Percentiles rank a stretch among this genome's conserved stretches.
Conservation (phyloP, 1,140 invertebrate genomes). For the Drosophila parabipectinata region DNA sequence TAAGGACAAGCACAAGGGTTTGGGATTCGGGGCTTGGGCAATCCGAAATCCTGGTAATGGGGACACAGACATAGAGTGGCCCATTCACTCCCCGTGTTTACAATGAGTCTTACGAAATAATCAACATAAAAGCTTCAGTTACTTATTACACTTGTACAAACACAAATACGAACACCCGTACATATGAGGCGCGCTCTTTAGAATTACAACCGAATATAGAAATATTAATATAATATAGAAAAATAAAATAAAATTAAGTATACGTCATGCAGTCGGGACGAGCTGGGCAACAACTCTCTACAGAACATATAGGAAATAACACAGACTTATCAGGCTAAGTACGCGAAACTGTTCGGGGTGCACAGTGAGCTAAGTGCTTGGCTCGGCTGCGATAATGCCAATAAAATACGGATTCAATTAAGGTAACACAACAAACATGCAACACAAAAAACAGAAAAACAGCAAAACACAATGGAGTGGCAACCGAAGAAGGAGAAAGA, state of each 20-base stretch:
- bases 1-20: slow-evolving; percentile 11
- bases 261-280: slow-evolving; percentile 39
- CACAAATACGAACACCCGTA: slow-evolving; percentile 12
- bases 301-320: background rate
- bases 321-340: slow-evolving; percentile 9
- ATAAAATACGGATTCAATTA: slow-evolving; percentile 78
- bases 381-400: slow-evolving; percentile 64
- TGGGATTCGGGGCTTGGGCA: background rate
- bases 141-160: slow-evolving; percentile 65
- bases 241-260: slow-evolving; percentile 34
- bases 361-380: slow-evolving; percentile 54
- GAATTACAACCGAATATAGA: slow-evolving; percentile 32
- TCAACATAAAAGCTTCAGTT: slow-evolving; percentile 80
- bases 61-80: slow-evolving; percentile 25
- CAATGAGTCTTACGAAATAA: slow-evolving; percentile 73
- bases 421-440: slow-evolving; percentile 48
- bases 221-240: slow-evolving; percentile 3
- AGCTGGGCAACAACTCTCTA: slow-evolving; percentile 1
- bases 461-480: slow-evolving; percentile 33
- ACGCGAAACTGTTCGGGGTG: slow-evolving; percentile 26
- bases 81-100: slow-evolving; percentile 37
- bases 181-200: slow-evolving; percentile 11
- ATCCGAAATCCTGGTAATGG: slow-evolving; percentile 6
- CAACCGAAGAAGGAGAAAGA: background rate
- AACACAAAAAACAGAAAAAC: slow-evolving; percentile 47